Conservation (phyloP, 2,797 vertebrate genomes). For the Chrysocyon brachyurus region DNA sequence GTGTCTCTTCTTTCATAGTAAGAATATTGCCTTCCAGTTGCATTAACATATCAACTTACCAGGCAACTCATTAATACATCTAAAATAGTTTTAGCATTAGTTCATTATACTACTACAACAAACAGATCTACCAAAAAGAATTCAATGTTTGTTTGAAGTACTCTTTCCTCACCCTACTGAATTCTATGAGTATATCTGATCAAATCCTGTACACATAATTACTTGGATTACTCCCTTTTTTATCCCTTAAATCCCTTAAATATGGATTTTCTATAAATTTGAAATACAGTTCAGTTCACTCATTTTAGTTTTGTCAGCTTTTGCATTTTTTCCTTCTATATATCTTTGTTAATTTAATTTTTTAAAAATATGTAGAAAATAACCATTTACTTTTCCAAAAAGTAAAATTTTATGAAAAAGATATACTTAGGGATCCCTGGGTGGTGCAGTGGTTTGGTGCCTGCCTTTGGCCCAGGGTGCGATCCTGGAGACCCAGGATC, state of each 20-base stretch:
- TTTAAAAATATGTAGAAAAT: background rate
- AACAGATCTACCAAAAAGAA: background rate
- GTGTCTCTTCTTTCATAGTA: background rate
- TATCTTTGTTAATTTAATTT: background rate
- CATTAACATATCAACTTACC: background rate
- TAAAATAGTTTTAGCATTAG: conserved; percentile 1
- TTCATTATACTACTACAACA: background rate
- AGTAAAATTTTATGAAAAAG: background rate
- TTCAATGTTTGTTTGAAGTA: background rate
- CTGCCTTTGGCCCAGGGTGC: too few relatives aligned
- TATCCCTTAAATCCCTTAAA: background rate
- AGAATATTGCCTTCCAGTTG: background rate
- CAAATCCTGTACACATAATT: background rate
- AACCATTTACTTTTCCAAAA: background rate
- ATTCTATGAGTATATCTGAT: background rate
- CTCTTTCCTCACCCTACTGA: background rate
- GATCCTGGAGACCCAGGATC: too few relatives aligned
- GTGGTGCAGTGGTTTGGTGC: too few relatives aligned
- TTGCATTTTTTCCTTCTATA: background rate
- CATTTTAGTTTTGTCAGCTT: conserved; percentile 9
- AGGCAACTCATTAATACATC: background rate
- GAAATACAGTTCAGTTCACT: background rate
- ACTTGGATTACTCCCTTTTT: background rate
- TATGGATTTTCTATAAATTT: background rate
- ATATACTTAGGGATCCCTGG: background rate